phyloP scores from a whole-genome alignment of 2,888 invertebrate species.

The Epistrophella euchroma region DNA sequence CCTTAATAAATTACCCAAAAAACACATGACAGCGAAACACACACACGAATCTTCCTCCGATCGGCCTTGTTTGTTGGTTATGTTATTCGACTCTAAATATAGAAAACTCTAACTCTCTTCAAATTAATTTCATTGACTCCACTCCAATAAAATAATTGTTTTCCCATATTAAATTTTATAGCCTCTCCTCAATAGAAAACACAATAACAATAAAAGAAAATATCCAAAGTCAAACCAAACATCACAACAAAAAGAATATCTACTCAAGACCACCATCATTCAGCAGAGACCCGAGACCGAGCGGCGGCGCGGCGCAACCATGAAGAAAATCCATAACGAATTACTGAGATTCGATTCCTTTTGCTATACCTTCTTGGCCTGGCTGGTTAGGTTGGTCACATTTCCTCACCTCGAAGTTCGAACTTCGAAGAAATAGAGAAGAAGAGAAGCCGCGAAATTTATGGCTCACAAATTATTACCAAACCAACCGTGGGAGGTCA shows the following conservation, averaged over 20 bases:
- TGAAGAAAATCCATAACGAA: slow-evolving; percentile 70
- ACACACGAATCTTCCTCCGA: slow-evolving; percentile 36
- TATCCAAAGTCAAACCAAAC: slow-evolving; percentile 6
- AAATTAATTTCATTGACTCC: slow-evolving; percentile 60
- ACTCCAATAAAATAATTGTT: slow-evolving; percentile 59
- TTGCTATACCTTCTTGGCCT: slow-evolving; percentile 16
- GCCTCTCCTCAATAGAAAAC: slow-evolving; percentile 39
- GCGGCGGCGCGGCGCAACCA: slow-evolving; percentile 36
- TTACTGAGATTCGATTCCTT: slow-evolving; percentile 65
- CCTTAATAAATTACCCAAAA: slow-evolving; percentile 63
- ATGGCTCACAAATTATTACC: slow-evolving; percentile 73
- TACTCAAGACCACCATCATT: slow-evolving; percentile 71
- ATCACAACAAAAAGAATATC: slow-evolving; percentile 55
- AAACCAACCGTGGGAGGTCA: slow-evolving; percentile 72
- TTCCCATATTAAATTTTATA: slow-evolving; percentile 69
- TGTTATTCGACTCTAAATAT: slow-evolving; percentile 27
- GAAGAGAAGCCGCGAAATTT: slow-evolving; percentile 68
- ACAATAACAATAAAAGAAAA: slow-evolving; percentile 16
- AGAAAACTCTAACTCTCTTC: slow-evolving; percentile 30
- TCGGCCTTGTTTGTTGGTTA: slow-evolving; percentile 41
- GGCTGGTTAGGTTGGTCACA: slow-evolving; percentile 57
- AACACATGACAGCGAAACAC: slow-evolving; percentile 33
- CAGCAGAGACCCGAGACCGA: slow-evolving; percentile 47
- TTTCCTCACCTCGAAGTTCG: slow-evolving; percentile 60
- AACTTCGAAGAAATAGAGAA: background rate